Percentiles rank a stretch among this genome's conserved stretches.
phyloP scores from a whole-genome alignment of 92 coral and sea anemone genomes.

The Pocillopora meandrina region DNA sequence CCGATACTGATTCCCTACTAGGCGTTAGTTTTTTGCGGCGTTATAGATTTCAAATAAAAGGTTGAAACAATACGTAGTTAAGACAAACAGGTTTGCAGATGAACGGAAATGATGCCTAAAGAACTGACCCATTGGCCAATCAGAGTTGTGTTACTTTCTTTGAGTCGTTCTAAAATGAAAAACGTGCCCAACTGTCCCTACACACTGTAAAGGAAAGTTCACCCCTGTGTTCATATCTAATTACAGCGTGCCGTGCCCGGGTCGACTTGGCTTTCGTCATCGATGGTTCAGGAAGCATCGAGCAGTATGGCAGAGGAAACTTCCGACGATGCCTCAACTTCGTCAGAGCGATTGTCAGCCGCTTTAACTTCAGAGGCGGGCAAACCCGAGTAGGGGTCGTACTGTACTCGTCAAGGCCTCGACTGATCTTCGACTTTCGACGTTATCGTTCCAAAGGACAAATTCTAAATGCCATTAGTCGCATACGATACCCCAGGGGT shows the following conservation, averaged over 20 bases:
- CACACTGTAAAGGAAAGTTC: too few species aligned
- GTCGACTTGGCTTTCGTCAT: constrained; percentile 79
- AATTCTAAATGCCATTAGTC: constrained; percentile 40
- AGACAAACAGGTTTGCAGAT: too few species aligned
- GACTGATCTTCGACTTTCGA: constrained; percentile 44
- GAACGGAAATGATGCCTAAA: too few species aligned
- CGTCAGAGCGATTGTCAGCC: constrained; percentile 64
- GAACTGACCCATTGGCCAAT: too few species aligned
- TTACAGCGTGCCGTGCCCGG: constrained; percentile 49
- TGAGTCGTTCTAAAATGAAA: too few species aligned
- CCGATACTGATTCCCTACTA: too few species aligned
- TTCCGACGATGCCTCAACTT: constrained; percentile 71
- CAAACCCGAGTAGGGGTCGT: constrained; percentile 33
- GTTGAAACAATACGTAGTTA: too few species aligned
- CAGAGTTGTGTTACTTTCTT: too few species aligned
- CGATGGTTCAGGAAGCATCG: constrained; percentile 80
- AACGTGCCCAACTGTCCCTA: too few species aligned
- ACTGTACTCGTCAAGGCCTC: constrained; percentile 31
- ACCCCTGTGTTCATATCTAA: too few species aligned
- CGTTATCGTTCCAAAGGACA: constrained; percentile 32
- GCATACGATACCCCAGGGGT: constrained; percentile 64
- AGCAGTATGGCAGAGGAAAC: constrained; percentile 58
- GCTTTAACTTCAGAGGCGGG: constrained; percentile 47
- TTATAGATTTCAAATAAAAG: too few species aligned
- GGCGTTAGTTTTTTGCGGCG: too few species aligned